Base-by-base conservation (phyloP, 2,113 vertebrate genomes). In the Ramphastos sulfuratus region DNA sequence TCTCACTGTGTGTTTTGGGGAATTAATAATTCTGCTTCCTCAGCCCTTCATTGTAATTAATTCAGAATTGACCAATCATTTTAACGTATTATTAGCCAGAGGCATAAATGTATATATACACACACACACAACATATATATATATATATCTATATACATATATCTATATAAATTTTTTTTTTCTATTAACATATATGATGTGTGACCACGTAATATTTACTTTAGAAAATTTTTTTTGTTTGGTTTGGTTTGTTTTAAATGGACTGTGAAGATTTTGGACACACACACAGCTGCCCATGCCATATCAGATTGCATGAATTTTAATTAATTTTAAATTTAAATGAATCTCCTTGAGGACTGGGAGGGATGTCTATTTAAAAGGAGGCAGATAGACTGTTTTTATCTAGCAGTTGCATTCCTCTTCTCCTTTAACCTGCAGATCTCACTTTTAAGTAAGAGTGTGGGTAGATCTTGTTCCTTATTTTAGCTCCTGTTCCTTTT, bases 271-370 rank as follows among this genome's bases (percentile, higher is more conserved):
- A 25, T 39, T 79, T 87, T n/a, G 60, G 25, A 21, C 72, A 60
- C 7, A 79, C 7, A 79, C 30, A 31, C 1, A 2, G 12, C 4
- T 64, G 12, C 11, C 59, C 12, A 19, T 48, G 77, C 3, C 7
- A 31, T 54, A 73, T 65, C 17, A 61, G 19, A 70, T 61, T 11
- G 23, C 7, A 48, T 31, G 7, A 61, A 66, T 63, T 73, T 80
- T 76, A 85, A 69, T 76, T 73, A 21, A 52, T 76, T 85, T 78
- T 65, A 65, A 61, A 85, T 90, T 18, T 59, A 74, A 74, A 42
- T 73, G 0, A 44, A 67, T 55, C 15, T 72, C 59, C 11, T 39
- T 59, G 30, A 85, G 7, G 25, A 56, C 4, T 76, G 19, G 16
- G 14, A 3, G 8, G 2, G 6, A 4, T 12, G 16, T 64, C 58